Base-by-base conservation (phyloP, 2,888 invertebrate genomes). In the Tholera decimalis region DNA sequence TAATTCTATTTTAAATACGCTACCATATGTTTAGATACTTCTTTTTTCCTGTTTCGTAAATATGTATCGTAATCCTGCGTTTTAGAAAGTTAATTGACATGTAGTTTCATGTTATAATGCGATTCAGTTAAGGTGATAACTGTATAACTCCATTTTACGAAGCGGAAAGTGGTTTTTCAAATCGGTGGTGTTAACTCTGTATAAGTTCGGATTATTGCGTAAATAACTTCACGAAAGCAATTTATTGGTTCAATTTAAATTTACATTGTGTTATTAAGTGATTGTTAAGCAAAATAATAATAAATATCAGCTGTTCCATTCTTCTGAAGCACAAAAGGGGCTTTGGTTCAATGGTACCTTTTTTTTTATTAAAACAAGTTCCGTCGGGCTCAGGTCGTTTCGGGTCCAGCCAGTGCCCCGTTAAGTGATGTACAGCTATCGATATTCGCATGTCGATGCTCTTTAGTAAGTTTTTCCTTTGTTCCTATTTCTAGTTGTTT, bases 11-110 rank as follows among this genome's bases (percentile, higher is more conserved):
- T 89, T 86, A 88, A 86, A 83, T 82, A 65, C 64, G 51, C 64
- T 77, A 84, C 88, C 91, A 91, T 91, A 92, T 91, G 92, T 89
- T 91, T 85, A 76, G 85, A 77, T 88, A 87, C 86, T 73, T 81
- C 64, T 74, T 75, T 77, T 69, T 63, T 73, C 79, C 75, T 73
- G 69, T 79, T 77, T 60, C 63, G 49, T 73, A 68, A 49, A 82
- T 66, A 62, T 43, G 72, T 58, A 67, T 62, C 80, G 77, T 75
- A 73, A 79, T 79, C 62, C 68, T 62, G 61, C 54, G 50, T 61
- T 61, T 76, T 82, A 80, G 82, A 82, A 82, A 82, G 81, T 82
- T 82, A 80, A 79, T 81, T 78, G 73, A 65, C 73, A 69, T 71
- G 70, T 63, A 69, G 59, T 62, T 60, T 61, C 39, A 55, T 69